Evolutionary conservation across 92 coral and sea anemone genomes (phyloP).

Genomic region (Metridium senile): DNA sequence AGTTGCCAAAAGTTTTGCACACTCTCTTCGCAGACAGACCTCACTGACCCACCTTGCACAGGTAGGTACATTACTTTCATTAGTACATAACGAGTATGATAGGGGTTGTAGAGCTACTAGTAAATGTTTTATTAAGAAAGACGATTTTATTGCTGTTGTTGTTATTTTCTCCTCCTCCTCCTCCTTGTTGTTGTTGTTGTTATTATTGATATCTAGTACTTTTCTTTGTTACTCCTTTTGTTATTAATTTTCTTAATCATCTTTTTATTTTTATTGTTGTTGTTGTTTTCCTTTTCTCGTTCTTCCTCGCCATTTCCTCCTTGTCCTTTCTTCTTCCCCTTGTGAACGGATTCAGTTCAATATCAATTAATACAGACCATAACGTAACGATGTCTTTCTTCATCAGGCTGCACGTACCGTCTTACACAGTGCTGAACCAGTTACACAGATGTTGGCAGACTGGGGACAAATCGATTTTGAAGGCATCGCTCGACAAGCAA

Average conservation of each 20-base stretch:
- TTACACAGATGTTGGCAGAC: constrained; percentile 92
- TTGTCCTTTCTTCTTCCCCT: not conserved
- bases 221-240: no score
- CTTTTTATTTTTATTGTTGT: not conserved
- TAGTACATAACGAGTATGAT: not conserved
- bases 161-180: no score
- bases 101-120: not conserved
- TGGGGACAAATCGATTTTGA: constrained; percentile 96
- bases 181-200: not conserved
- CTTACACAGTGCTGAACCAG: constrained; percentile 95
- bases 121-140: no score
- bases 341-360: no score
- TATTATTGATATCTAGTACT: not conserved
- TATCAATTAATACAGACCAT: no score
- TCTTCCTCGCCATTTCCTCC: not conserved
- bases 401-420: constrained; percentile 97
- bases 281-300: not conserved
- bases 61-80: constrained; percentile 38
- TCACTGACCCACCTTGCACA: constrained; percentile 96
- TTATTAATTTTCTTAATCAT: not conserved
- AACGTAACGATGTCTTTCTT: not conserved
- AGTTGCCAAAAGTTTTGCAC: constrained; percentile 96
- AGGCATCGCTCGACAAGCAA: constrained; percentile 91
- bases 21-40: constrained; percentile 94
- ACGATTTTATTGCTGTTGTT: no score